phyloP scores from a whole-genome alignment of 1,140 invertebrate species.

The Notospermus geniculatus region DNA sequence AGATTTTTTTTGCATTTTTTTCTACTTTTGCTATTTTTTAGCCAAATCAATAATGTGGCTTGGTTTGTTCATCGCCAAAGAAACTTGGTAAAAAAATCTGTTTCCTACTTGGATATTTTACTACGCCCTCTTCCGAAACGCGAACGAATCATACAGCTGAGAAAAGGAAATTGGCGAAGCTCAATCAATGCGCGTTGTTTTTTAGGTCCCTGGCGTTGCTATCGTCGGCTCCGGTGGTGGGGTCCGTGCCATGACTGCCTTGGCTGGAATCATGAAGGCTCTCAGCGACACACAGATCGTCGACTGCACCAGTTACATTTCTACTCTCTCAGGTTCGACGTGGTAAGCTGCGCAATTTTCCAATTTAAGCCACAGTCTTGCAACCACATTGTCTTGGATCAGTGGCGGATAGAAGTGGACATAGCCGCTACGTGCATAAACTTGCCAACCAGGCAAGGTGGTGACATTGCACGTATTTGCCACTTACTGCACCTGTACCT shows the following conservation, averaged over 20 bases:
- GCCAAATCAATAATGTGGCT: too few relatives aligned
- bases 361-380: too few relatives aligned
- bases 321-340: conserved; percentile 58
- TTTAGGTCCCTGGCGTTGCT: conserved; percentile 55
- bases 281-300: conserved; percentile 52
- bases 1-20: too few relatives aligned
- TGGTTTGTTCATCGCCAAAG: background rate
- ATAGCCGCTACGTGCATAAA: too few relatives aligned
- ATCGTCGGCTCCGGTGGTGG: conserved; percentile 60
- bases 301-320: conserved; percentile 55
- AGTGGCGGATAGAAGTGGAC: too few relatives aligned
- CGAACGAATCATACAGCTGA: background rate
- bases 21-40: too few relatives aligned
- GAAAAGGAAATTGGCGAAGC: background rate
- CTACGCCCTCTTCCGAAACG: background rate
- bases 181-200: conserved; percentile 14
- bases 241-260: conserved; percentile 58
- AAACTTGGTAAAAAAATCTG: background rate
- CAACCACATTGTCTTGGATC: too few relatives aligned
- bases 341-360: too few relatives aligned
- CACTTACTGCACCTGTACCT: too few relatives aligned
- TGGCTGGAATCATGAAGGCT: conserved; percentile 58
- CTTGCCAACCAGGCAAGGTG: too few relatives aligned
- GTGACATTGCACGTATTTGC: too few relatives aligned
- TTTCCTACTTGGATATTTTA: background rate